Evolutionary conservation across 2,113 vertebrate species (phyloP), one percentile per base, ranked within the genome.

Genomic region (Sakesphorus luctuosus): DNA sequence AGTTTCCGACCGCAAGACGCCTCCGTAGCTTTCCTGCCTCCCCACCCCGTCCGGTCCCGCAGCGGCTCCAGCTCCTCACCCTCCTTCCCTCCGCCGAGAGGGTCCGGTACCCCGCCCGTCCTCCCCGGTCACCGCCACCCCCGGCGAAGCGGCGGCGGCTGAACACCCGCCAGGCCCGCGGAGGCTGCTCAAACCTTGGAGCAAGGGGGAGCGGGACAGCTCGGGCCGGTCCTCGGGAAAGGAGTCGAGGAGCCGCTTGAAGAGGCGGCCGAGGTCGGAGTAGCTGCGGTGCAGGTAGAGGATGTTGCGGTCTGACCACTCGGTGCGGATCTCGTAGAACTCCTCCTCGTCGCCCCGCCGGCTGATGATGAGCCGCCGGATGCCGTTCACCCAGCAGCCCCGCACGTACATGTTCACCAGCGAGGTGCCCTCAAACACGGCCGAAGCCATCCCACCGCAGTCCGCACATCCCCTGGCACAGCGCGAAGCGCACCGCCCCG

Each of bases 361-460:
- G 97, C 97, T 99, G 96, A 99, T 98, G 95, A 99, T 98, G 82
- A 99, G 99, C 59, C 99, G 95, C 77, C 99, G 98, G 96, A 99
- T 97, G 36, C 99, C 99, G 98, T 99, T 99, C 88, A 99, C 99
- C 99, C 99, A 99, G 97, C 99, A 99, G 97, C 99, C 99, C 94
- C 99, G 98, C 92, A 99, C 99, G 94, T 98, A 99, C 99, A 99
- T 99, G 98, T 99, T 99, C 97, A 99, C 99, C 96, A 99, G 98
- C 84, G 99, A 99, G 62, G 99, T 99, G 93, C 99, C 99, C 93
- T 99, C 99, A 98, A 99, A 99, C 97, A 99, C 99, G 50, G 99
- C 98, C 97, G 99, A 99, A 97, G 99, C 99, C 99, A 99, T 99
- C 89, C 97, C 96, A 94, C 93, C 86, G 82, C 94, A 62, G 79